A percentile compares a stretch with the other conserved stretches of the same genome.
Conservation (phyloP, 2,888 invertebrate species). For the Uloborus plumipes region DNA sequence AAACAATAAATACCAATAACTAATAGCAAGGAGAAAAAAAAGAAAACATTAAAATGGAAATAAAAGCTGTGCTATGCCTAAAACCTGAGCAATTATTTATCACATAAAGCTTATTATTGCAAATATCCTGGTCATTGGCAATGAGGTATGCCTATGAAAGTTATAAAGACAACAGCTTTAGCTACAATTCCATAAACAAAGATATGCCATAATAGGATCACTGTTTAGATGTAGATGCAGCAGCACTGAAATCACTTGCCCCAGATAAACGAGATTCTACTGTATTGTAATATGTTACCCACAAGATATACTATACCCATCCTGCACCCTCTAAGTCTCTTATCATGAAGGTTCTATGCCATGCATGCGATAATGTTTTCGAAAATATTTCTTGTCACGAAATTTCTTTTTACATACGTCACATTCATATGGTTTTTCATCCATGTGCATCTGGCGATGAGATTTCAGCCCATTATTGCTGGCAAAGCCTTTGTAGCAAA, state of each 20-base stretch:
- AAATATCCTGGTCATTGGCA: no score
- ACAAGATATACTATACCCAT: not conserved
- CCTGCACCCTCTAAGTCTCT: not conserved
- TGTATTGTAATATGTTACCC: not conserved
- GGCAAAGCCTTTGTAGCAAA: slow-evolving; percentile 50
- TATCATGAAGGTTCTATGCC: slow-evolving; percentile 29
- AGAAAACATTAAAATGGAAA: no score
- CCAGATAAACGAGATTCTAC: slow-evolving; percentile 2
- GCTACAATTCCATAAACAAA: no score
- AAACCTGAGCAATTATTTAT: no score
- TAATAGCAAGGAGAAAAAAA: no score
- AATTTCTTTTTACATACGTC: slow-evolving; percentile 58
- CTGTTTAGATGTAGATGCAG: not conserved
- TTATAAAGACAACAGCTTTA: no score
- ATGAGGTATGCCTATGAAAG: no score
- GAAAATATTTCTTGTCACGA: slow-evolving; percentile 55
- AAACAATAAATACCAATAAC: no score
- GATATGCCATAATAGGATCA: no score
- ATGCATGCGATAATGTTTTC: slow-evolving; percentile 56
- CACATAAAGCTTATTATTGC: no score
- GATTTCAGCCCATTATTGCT: slow-evolving; percentile 35
- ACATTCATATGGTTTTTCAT: slow-evolving; percentile 58
- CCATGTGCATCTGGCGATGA: slow-evolving; percentile 46
- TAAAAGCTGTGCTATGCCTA: no score
- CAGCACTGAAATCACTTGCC: not conserved